Evolutionary conservation across 1,140 invertebrate genomes (phyloP).

Genomic region (Gryon sp.): DNA sequence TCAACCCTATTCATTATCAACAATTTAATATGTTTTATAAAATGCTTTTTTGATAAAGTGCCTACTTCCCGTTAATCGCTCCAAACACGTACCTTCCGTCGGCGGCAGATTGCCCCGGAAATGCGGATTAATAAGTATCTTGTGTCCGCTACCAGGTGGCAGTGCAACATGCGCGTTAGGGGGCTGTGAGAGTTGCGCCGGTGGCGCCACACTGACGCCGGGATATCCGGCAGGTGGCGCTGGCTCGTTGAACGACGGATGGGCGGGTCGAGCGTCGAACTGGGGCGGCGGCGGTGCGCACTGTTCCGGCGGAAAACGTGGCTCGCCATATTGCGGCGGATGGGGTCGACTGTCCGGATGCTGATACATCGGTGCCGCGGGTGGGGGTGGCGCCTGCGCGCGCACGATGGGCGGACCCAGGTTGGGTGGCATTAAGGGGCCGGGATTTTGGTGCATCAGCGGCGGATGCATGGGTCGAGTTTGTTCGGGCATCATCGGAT

Average conservation of each 20-base stretch:
- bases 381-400: constrained; percentile 55
- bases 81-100: constrained; percentile 71
- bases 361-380: constrained; percentile 58
- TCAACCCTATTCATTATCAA: too few species aligned
- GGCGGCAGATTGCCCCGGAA: constrained; percentile 74
- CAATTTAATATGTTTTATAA: too few species aligned
- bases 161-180: constrained; percentile 61
- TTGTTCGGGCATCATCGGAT: constrained; percentile 50
- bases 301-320: constrained; percentile 65
- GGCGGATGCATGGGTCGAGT: constrained; percentile 34
- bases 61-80: too few species aligned
- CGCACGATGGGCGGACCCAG: constrained; percentile 53
- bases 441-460: constrained; percentile 64
- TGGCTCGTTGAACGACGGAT: constrained; percentile 62
- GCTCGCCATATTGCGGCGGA: background rate
- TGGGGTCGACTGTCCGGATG: constrained; percentile 65
- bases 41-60: too few species aligned
- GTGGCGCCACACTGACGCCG: constrained; percentile 41
- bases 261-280: constrained; percentile 65
- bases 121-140: constrained; percentile 79
- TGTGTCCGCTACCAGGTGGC: constrained; percentile 71
- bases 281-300: constrained; percentile 62
- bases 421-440: too few species aligned
- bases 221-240: constrained; percentile 58
- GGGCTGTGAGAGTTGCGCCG: constrained; percentile 41